These are phyloP conservation scores for Orestias chungarensis DNA, from an alignment of 2,797 vertebrate genomes.

Conservation along the genomic window DNA sequence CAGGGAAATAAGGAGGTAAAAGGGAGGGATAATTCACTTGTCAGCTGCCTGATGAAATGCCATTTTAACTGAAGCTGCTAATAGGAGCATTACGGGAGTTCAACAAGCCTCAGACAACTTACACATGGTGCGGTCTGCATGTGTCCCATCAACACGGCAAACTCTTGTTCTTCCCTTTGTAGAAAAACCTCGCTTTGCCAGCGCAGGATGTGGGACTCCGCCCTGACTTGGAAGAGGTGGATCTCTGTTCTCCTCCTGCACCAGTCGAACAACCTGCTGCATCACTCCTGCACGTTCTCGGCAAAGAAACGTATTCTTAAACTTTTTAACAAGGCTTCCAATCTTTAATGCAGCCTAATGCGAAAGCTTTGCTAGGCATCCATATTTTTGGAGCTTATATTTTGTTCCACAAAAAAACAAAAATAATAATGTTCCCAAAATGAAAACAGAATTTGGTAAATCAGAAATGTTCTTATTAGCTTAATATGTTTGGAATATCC, in stretches of 20 bases:
- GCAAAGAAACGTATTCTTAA: background rate
- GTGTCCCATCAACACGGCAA: conserved; percentile 12
- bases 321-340: background rate
- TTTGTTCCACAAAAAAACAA: no score
- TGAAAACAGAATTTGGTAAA: background rate
- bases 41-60: conserved; percentile 83
- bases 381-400: background rate
- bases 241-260: conserved; percentile 20
- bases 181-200: conserved; percentile 17
- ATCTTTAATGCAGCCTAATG: background rate
- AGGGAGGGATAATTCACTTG: conserved; percentile 78
- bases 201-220: conserved; percentile 13
- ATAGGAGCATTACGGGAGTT: conserved; percentile 82
- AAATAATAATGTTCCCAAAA: background rate
- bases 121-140: conserved; percentile 53
- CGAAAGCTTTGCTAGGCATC: background rate
- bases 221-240: conserved; percentile 22
- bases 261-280: background rate
- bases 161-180: conserved; percentile 8
- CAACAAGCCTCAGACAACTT: conserved; percentile 65
- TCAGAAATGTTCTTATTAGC: background rate
- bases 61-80: conserved; percentile 89
- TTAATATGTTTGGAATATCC: background rate
- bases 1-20: conserved; percentile 64
- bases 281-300: background rate